Evolutionary conservation across 2,797 vertebrate species (phyloP), one percentile per base, ranked within the genome.

Genomic region (Scomberomorus guttatus): DNA sequence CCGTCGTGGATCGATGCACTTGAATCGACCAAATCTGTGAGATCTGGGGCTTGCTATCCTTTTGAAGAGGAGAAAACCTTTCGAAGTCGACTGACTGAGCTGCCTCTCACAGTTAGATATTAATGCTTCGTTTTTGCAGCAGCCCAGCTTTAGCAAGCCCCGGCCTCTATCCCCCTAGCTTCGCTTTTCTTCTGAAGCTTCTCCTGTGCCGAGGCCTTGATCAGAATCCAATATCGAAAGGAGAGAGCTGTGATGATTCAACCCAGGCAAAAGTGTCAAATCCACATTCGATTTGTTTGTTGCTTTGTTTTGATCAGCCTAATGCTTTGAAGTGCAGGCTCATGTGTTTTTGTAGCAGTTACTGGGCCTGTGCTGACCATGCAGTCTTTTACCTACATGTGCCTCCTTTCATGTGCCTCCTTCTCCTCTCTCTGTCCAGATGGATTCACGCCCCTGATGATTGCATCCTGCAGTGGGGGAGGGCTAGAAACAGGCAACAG

Each of bases 381-480:
- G 81, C 84, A 82, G 44, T 58, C 62, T 52, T 12, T 46, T 58
- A 18, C 58, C 60, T 48, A 25, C 34, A 34, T 44, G 64, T 48
- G n/a, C 66, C 27, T 34, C 32, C 34, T 66, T 66, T 68, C 29
- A 73, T 58, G 50, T 8, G 32, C 58, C 37, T 25, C 37, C 62
- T 42, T 22, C 51, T 6, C 22, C 22, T 13, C n/a, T 44, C 55
- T 69, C 72, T 61, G 48, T 79, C 3, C 92, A 98, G 98, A 99
- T 1, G 98, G 98, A 72, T 99, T 98, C 93, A 99, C 98, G 0
- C 98, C 98, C 0, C 95, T 99, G 56, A 99, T 99, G 98, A 99
- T 99, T 6, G 98, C 98, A 14, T 98, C 98, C 1, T 99, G 98
- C 95, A 99, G 98, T 0, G 98, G 98, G 0, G 98, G 98, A 48